These are phyloP conservation scores for Stenolophus ochropezus DNA, from an alignment of 2,888 invertebrate genomes.

Conservation along the genomic window DNA sequence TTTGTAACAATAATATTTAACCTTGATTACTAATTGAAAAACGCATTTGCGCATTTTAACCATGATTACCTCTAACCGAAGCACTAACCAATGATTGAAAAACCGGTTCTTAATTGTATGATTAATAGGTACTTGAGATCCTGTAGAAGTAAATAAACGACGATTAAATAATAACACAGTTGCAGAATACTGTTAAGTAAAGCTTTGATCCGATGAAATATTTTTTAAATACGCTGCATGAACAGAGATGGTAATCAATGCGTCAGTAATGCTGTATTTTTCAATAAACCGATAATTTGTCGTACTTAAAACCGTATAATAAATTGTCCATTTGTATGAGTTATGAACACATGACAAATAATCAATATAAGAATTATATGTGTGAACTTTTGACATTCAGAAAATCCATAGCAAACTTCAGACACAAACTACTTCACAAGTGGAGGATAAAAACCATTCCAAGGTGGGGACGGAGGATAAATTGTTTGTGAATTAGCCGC, in stretches of 20 bases:
- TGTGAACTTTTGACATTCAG: conserved; percentile 27
- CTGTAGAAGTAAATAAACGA: too few relatives aligned
- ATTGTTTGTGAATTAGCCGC: conserved; percentile 47
- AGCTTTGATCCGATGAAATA: too few relatives aligned
- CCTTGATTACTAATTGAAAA: too few relatives aligned
- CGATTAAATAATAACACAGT: too few relatives aligned
- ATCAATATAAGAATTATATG: conserved; percentile 8
- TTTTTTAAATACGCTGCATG: background rate
- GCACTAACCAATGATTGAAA: too few relatives aligned
- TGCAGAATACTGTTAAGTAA: too few relatives aligned
- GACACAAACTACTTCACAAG: background rate
- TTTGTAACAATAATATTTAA: too few relatives aligned
- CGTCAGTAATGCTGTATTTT: background rate
- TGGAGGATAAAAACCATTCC: background rate
- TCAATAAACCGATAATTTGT: background rate
- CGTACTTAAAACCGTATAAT: background rate
- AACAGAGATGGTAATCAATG: background rate
- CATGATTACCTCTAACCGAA: background rate
- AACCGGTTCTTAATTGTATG: too few relatives aligned
- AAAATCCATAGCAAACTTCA: background rate
- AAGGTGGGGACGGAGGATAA: conserved; percentile 21
- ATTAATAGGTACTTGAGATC: too few relatives aligned
- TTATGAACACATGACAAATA: background rate
- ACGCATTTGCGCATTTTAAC: too few relatives aligned
- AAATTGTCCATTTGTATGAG: background rate